Evolutionary conservation across 2,113 vertebrate genomes (phyloP).

Genomic region (Melanerpes aurifrons): DNA sequence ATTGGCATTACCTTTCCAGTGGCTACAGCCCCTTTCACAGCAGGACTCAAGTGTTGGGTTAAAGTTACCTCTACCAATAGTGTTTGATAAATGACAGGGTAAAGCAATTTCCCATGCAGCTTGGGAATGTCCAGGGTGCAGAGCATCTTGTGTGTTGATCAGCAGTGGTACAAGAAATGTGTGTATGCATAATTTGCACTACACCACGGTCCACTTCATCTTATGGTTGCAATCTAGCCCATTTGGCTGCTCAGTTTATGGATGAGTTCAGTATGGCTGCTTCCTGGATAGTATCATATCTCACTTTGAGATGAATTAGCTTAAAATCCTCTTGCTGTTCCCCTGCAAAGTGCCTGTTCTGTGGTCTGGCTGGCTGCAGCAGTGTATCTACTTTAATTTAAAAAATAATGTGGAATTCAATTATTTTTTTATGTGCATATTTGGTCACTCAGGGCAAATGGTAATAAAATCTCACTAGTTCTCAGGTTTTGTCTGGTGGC

Average conservation of each 20-base stretch:
- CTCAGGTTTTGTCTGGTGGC: neutral
- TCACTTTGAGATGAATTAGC: neutral
- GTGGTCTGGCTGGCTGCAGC: neutral
- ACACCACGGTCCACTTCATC: neutral
- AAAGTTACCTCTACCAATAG: neutral
- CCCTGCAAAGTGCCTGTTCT: neutral
- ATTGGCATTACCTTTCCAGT: neutral
- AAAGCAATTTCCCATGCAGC: neutral
- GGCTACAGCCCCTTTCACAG: neutral
- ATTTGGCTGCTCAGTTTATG: neutral
- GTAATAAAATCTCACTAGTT: neutral
- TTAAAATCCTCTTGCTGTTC: neutral
- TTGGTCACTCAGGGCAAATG: neutral
- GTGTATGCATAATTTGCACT: neutral
- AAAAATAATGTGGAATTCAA: too few relatives aligned
- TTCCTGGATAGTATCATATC: neutral
- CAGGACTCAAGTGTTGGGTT: neutral
- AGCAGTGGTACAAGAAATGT: neutral
- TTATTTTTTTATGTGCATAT: neutral
- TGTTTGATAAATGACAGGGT: neutral
- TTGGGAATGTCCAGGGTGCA: neutral
- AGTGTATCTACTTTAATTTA: neutral
- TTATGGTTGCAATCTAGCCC: neutral
- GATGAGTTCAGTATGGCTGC: neutral
- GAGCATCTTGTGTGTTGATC: neutral